Base-by-base conservation (phyloP, 2,113 vertebrate genomes). In the Pterocles burchelli region DNA sequence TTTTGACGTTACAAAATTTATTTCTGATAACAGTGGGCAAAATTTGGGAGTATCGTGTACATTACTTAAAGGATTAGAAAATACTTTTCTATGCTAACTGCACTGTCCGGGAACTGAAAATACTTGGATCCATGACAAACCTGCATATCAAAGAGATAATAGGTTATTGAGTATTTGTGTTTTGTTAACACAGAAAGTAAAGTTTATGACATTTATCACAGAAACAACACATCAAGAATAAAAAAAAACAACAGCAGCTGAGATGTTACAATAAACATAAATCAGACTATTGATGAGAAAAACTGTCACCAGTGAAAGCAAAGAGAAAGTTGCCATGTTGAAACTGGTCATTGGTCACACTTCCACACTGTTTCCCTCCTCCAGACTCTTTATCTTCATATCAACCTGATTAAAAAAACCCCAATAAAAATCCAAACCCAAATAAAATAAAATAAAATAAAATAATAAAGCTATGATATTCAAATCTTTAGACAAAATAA, bases 321-420 rank as follows among this genome's bases (percentile, higher is more conserved):
- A 55, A 43, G 9, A 41, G 22, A 33, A 33, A 86, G 89, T 89
- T 95, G 98, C 96, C 79, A 90, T n/a, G 28, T 24, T 81, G 59
- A 84, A 71, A 43, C 17, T 34, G n/a, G 7, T 88, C 83, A 54
- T 75, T 94, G 83, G 46, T 97, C 95, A 97, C 91, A 58, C 61
- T 72, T 79, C 65, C 5, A 70, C 22, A 70, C 22, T 54, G 13
- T 25, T 78, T 71, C 10, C 11, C 3, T 65, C 19, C 18, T 74
- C 36, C 25, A 70, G 41, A 86, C 15, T 48, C 13, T 66, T 41
- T 33, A 45, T 77, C 57, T 93, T 95, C 31, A 33, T 75, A 86
- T 71, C 54, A 95, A 74, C 26, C 68, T 90, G 38, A 54, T 67
- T 26, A 12, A 81, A 81, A 36, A 51, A 19, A 15, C 17, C n/a